Evolutionary conservation across 2,888 invertebrate species (phyloP).

Genomic region (Platypus cylindrus): DNA sequence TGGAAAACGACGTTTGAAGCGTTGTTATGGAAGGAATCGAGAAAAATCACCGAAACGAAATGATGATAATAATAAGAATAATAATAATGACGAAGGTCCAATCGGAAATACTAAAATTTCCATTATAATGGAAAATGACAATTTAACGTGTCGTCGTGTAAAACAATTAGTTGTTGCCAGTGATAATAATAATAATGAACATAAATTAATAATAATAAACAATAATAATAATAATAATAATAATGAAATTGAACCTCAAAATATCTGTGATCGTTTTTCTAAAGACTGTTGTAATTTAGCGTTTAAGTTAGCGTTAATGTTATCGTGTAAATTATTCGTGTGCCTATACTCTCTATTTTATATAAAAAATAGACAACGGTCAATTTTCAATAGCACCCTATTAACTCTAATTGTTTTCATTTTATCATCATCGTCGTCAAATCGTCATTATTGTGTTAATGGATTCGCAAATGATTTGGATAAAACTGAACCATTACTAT

Average conservation of each 20-base stretch:
- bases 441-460: too few relatives aligned
- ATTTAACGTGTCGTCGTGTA: too few relatives aligned
- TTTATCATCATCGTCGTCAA: too few relatives aligned
- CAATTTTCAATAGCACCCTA: slow-evolving; percentile 9
- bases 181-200: too few relatives aligned
- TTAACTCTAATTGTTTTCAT: too few relatives aligned
- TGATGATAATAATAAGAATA: too few relatives aligned
- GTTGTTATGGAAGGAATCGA: slow-evolving; percentile 8
- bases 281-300: slow-evolving; percentile 16
- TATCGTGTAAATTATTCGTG: slow-evolving; percentile 15
- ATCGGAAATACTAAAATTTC: too few relatives aligned
- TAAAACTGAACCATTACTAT: slow-evolving; percentile 35
- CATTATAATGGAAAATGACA: too few relatives aligned
- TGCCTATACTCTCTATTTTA: slow-evolving; percentile 15
- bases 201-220: too few relatives aligned
- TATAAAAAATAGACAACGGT: slow-evolving; percentile 8
- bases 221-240: slow-evolving; percentile 1
- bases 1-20: slow-evolving; percentile 6
- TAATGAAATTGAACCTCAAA: slow-evolving; percentile 5
- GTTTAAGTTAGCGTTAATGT: slow-evolving; percentile 13
- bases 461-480: slow-evolving; percentile 31
- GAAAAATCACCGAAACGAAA: slow-evolving; percentile 5
- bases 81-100: too few relatives aligned
- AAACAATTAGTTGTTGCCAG: too few relatives aligned
- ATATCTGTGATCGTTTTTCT: slow-evolving; percentile 16